Evolutionary conservation across 2,797 vertebrate species (phyloP), one percentile per base, ranked within the genome.

Genomic region (Rhinichthys osculus): DNA sequence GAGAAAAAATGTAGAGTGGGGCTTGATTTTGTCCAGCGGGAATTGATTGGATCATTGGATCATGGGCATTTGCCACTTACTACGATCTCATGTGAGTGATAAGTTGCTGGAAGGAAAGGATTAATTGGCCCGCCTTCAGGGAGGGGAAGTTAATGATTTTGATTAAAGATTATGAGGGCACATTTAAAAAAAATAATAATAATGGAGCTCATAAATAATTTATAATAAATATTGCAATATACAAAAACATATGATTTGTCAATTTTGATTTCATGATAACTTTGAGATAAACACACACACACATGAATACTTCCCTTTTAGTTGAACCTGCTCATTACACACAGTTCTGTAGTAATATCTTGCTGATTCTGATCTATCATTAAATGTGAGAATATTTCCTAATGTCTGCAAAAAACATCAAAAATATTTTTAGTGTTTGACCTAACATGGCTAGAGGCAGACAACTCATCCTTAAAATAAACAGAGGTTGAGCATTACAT

Each of bases 381-480:
- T 40, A 40, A 70, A 81, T 54, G 47, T 40, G 8, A 38, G 62
- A 69, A 69, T 66, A 47, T 67, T n/a, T 47, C 10, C 23, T 69
- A 64, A 76, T 50, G 21, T 66, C 30, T 83, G 30, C 21, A 30
- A n/a, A 4, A 52, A 50, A 17, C 0, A 19, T 19, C 0, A 47
- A 5, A 35, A 67, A 50, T 23, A 4, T 3, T 38, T 64, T 57
- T 38, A 57, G 52, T 74, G 35, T 47, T 67, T 27, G 17, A 62
- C 27, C n/a, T 47, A 21, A 72, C 47, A 62, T 47, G 38, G 27
- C 54, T 82, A 62, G 47, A 71, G 67, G 80, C 66, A 52, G 27
- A 52, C 19, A 44, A 72, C 5, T 27, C 5, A 57, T 72, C 5
- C 70, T 76, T 30, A 83, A 67, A 64, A 83, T 76, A 76, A 38